Percentiles rank a stretch among this genome's conserved stretches.
These are phyloP conservation scores for Drosophila pegasa DNA, from an alignment of 2,888 invertebrate genomes.

Conservation along the genomic window DNA sequence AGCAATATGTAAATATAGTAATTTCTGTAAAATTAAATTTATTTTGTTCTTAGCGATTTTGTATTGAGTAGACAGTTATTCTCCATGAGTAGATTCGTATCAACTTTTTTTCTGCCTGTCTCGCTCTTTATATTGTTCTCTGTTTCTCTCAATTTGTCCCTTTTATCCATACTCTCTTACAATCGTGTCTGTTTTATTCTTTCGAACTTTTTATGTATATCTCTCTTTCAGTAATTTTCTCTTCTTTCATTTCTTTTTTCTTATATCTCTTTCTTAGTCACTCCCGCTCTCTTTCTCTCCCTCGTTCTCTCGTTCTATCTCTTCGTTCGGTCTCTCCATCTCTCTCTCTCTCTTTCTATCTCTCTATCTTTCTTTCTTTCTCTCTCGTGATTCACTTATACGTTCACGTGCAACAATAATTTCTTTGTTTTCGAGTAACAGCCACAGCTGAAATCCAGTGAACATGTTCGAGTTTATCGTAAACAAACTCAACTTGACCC, in stretches of 20 bases:
- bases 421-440: not conserved
- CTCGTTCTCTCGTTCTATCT: not conserved
- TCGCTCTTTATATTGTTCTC: not conserved
- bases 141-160: not conserved
- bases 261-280: not conserved
- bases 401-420: not conserved
- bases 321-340: not conserved
- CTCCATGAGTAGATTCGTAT: not conserved
- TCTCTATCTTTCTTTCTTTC: not conserved
- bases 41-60: not conserved
- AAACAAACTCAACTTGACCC: slow-evolving; percentile 65
- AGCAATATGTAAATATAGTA: not conserved
- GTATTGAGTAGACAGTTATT: not conserved
- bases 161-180: not conserved
- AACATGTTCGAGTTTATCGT: slow-evolving; percentile 42
- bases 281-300: too few species aligned
- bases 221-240: not conserved
- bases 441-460: not conserved
- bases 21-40: not conserved
- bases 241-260: not conserved
- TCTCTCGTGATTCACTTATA: not conserved
- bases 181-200: not conserved
- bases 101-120: not conserved
- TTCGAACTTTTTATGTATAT: not conserved
- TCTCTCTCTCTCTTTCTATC: not conserved